Conservation (phyloP, 2,888 invertebrate species). For the Meganola albula region DNA sequence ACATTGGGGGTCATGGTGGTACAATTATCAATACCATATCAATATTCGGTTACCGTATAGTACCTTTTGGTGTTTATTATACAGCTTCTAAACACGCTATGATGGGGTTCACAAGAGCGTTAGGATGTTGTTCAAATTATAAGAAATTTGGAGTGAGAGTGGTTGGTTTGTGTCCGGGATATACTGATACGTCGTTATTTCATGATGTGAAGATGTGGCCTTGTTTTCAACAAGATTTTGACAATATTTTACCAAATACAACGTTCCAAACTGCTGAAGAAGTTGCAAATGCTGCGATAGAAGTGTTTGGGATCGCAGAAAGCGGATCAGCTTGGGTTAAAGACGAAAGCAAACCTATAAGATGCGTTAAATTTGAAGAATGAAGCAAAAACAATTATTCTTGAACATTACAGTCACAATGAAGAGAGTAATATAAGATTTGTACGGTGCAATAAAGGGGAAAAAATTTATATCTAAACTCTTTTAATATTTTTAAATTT, state of each 20-base stretch:
- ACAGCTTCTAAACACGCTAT: slow-evolving; percentile 50
- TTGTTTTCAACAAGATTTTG: slow-evolving; percentile 11
- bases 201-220: slow-evolving; percentile 5
- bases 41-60: slow-evolving; percentile 54
- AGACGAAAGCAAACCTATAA: slow-evolving; percentile 12
- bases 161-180: slow-evolving; percentile 66
- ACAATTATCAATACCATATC: slow-evolving; percentile 79
- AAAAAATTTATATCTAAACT: too few relatives aligned
- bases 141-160: slow-evolving; percentile 61
- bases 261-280: slow-evolving; percentile 24
- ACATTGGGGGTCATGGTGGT: slow-evolving; percentile 75
- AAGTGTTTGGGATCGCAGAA: slow-evolving; percentile 17
- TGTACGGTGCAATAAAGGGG: too few relatives aligned
- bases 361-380: too few relatives aligned
- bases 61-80: slow-evolving; percentile 18
- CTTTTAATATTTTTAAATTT: too few relatives aligned
- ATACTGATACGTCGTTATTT: slow-evolving; percentile 51
- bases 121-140: slow-evolving; percentile 54
- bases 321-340: slow-evolving; percentile 19
- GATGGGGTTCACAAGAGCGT: slow-evolving; percentile 58
- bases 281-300: slow-evolving; percentile 19
- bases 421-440: too few relatives aligned
- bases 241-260: slow-evolving; percentile 17
- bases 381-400: too few relatives aligned
- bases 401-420: too few relatives aligned